Percentiles rank a stretch among this genome's conserved stretches.
Evolutionary conservation across 2,797 vertebrate species (phyloP).

Genomic region (Sebastes cheni): DNA sequence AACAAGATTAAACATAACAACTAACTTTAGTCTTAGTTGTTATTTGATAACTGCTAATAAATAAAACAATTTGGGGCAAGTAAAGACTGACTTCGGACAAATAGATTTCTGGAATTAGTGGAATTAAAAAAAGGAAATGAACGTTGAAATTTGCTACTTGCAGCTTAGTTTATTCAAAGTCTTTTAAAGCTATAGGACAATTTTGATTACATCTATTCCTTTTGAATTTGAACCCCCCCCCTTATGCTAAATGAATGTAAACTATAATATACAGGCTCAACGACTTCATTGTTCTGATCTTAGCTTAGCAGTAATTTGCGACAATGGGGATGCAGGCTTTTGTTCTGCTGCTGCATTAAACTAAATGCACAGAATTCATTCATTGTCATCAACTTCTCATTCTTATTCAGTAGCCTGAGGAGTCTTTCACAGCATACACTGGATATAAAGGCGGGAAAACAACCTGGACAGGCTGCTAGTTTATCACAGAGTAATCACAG

Average conservation of each 20-base stretch:
- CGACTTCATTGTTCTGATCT: not conserved
- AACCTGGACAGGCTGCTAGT: conserved; percentile 20
- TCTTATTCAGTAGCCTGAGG: conserved; percentile 37
- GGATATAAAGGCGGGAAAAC: conserved; percentile 34
- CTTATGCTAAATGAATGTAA: not conserved
- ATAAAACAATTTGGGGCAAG: too few relatives aligned
- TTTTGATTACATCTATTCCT: not conserved
- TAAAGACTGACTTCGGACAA: too few relatives aligned
- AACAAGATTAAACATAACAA: too few relatives aligned
- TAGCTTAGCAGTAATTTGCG: not conserved
- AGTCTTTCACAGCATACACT: conserved; percentile 27
- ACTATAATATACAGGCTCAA: not conserved
- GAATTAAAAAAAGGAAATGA: too few relatives aligned
- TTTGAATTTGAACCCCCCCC: not conserved
- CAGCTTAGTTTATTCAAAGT: not conserved
- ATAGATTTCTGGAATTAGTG: too few relatives aligned
- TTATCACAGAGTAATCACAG: conserved; percentile 39
- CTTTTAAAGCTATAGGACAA: not conserved
- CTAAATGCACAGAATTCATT: conserved; percentile 20
- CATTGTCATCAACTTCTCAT: conserved; percentile 39
- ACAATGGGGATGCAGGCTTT: not conserved
- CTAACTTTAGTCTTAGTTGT: too few relatives aligned
- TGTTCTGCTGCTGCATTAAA: conserved; percentile 15
- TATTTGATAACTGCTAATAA: too few relatives aligned
- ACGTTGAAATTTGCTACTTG: not conserved